These are phyloP conservation scores for Tenthredo mesomela DNA, from an alignment of 2,888 invertebrate genomes.

Conservation along the genomic window DNA sequence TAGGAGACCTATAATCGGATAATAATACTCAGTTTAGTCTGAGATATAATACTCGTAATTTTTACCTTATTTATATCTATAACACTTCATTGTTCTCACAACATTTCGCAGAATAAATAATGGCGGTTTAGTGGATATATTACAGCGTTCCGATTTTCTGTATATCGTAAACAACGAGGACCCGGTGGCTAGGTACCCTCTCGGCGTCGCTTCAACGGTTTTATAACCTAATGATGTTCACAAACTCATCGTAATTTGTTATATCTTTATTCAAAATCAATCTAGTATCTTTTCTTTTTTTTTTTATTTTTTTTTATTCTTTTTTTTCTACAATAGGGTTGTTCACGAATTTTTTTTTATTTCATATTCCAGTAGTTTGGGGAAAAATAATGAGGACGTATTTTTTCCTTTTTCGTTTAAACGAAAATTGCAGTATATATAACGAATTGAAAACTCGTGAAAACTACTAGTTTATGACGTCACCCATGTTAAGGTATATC, in stretches of 20 bases:
- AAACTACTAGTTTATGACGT: too few species aligned
- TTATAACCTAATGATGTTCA: background rate
- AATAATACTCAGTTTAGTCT: background rate
- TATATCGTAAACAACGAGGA: constrained; percentile 48
- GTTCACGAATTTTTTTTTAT: too few species aligned
- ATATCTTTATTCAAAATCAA: background rate
- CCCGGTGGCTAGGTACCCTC: constrained; percentile 45
- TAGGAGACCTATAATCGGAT: background rate
- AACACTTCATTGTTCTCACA: constrained; percentile 30
- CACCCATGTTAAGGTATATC: too few species aligned
- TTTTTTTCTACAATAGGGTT: too few species aligned
- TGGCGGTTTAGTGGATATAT: constrained; percentile 36
- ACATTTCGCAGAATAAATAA: constrained; percentile 35
- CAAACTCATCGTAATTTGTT: constrained; percentile 29
- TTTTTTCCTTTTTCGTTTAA: too few species aligned
- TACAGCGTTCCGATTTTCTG: constrained; percentile 15
- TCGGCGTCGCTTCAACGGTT: constrained; percentile 46
- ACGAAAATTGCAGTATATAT: too few species aligned
- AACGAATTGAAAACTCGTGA: too few species aligned
- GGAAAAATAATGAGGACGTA: too few species aligned
- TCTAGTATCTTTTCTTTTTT: too few species aligned
- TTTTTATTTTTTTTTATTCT: too few species aligned
- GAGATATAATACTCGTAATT: background rate
- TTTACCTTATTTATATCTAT: constrained; percentile 34
- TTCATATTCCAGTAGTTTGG: too few species aligned